Evolutionary conservation across 2,888 invertebrate genomes (phyloP).

Genomic region (Incurvaria masculella): DNA sequence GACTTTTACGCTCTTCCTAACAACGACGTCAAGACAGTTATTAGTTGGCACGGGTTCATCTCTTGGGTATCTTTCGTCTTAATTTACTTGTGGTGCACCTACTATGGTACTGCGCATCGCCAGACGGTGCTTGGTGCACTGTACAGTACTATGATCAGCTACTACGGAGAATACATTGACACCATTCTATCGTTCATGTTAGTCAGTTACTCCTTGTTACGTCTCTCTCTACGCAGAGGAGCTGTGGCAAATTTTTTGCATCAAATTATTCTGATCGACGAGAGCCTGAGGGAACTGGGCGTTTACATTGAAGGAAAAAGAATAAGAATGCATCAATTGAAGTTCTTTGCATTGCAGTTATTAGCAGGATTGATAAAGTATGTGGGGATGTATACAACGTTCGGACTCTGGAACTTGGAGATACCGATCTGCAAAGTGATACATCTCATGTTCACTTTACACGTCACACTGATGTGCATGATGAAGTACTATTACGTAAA

Average conservation of each 20-base stretch:
- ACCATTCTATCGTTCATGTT: not conserved
- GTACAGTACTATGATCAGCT: not conserved
- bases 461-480: not conserved
- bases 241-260: not conserved
- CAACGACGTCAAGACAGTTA: not conserved
- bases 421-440: not conserved
- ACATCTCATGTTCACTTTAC: not conserved
- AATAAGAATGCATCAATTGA: too few relatives aligned
- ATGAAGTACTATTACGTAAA: not conserved
- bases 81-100: not conserved
- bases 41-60: not conserved
- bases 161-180: not conserved
- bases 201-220: not conserved
- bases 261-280: not conserved
- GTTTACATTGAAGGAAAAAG: not conserved
- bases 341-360: not conserved
- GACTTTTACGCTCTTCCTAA: not conserved
- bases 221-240: not conserved
- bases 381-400: not conserved
- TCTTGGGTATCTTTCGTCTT: not conserved
- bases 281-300: not conserved
- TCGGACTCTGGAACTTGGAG: not conserved
- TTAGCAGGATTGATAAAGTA: not conserved
- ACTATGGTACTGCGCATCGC: not conserved
- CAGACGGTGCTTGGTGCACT: not conserved